Conservation (phyloP, 2,888 invertebrate genomes). For the Rhingia rostrata region DNA sequence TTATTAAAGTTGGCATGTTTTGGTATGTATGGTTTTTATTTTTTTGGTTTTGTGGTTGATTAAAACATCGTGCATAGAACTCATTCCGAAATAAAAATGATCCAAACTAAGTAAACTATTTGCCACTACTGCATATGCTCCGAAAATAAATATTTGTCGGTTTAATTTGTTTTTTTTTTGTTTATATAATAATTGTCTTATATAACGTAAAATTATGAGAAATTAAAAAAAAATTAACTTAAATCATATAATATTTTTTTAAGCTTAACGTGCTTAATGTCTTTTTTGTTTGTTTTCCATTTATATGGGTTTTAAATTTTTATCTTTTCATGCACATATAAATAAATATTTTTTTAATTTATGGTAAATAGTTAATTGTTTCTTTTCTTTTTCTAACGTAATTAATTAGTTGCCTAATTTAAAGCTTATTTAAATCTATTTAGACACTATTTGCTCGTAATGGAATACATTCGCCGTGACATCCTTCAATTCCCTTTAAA, state of each 20-base stretch:
- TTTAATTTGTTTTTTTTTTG: neutral
- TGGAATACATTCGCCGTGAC: constrained; percentile 86
- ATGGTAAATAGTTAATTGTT: constrained; percentile 10
- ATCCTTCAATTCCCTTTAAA: constrained; percentile 83
- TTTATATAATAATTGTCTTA: constrained; percentile 34
- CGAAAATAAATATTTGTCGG: constrained; percentile 37
- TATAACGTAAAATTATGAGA: constrained; percentile 35
- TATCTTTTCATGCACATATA: constrained; percentile 67
- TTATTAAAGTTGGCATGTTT: constrained; percentile 38
- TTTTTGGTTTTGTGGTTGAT: constrained; percentile 43
- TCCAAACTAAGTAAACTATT: constrained; percentile 63
- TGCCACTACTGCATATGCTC: constrained; percentile 58
- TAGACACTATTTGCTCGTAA: constrained; percentile 85
- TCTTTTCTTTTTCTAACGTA: constrained; percentile 6
- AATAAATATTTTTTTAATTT: constrained; percentile 24
- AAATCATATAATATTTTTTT: constrained; percentile 40
- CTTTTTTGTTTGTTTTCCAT: constrained; percentile 69
- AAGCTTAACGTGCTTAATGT: constrained; percentile 73
- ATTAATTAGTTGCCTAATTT: constrained; percentile 18
- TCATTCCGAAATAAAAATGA: constrained; percentile 67
- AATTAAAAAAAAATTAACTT: constrained; percentile 43
- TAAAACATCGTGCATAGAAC: constrained; percentile 69
- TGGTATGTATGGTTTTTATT: constrained; percentile 28
- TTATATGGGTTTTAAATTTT: constrained; percentile 58
- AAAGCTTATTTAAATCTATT: constrained; percentile 75